Conservation (phyloP, 2,797 vertebrate genomes). For the Okamejei kenojei region DNA sequence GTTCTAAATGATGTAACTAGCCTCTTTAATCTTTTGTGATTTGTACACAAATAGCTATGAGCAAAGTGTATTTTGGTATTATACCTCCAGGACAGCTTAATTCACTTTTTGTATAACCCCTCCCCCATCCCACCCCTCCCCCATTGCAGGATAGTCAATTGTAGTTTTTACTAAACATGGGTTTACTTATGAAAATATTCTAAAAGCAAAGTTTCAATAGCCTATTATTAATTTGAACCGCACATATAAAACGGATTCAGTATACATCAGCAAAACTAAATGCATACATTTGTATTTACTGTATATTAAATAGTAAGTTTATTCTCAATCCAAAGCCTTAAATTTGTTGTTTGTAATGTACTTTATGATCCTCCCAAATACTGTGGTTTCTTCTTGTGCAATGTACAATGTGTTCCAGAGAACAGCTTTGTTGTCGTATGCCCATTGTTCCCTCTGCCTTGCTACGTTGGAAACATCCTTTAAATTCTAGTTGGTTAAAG, state of each 20-base stretch:
- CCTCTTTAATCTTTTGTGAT: not conserved
- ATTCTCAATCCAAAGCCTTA: not conserved
- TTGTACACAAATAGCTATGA: not conserved
- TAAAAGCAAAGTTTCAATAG: not conserved
- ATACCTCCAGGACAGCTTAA: not conserved
- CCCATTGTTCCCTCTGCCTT: not conserved
- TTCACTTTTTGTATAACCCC: too few relatives aligned
- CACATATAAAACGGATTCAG: not conserved
- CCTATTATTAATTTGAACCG: not conserved
- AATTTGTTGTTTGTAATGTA: not conserved
- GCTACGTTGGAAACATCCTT: not conserved
- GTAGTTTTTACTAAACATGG: not conserved
- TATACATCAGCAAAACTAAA: too few relatives aligned
- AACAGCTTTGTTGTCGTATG: not conserved
- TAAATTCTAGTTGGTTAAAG: not conserved
- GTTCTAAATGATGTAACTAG: not conserved
- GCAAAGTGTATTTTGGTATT: not conserved
- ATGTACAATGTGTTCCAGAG: not conserved
- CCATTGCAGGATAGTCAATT: not conserved
- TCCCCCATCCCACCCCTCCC: too few relatives aligned
- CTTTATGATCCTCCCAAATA: not conserved
- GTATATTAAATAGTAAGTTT: not conserved
- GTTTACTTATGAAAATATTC: slow-evolving; percentile 3
- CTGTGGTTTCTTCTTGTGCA: not conserved
- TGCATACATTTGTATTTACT: not conserved